Base-by-base conservation (phyloP, 1,140 invertebrate genomes). In the Cecropterus lyciades region DNA sequence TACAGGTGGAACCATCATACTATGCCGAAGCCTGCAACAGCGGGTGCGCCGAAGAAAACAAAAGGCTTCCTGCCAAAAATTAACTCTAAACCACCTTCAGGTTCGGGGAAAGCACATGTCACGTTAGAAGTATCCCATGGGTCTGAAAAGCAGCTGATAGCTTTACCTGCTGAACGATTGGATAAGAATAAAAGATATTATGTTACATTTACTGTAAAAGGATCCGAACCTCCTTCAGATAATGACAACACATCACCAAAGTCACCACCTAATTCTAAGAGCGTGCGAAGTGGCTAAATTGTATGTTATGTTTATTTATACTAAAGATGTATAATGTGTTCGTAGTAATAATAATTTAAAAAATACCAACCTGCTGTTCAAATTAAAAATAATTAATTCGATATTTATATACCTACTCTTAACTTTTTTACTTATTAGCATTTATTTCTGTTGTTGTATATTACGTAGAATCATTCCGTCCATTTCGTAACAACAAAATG, bases 181-280 rank as follows among this genome's bases (percentile, higher is more conserved):
- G 96, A 98, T 84, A 96, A 96, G 79, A 97, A 96, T 79, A 98
- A 97, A 90, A 94, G 96, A 78, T 98, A 98, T 87, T 97, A 96
- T 82, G 97, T 98, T 51, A 97, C 97, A 14, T 97, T 98, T 78
- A 97, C 96, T 10, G 96, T 98, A 11, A 96, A 96, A 84, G 96
- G 96, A 30, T 93, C 92, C 3, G 91, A 93, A 66, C 83, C 86
- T 4, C 79, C 91, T 11, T 93, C 92, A 0, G 92, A 93, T 55
- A 92, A 87, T 67, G 88, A 92, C 52, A 91, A 88, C 45, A 70
- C 76, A 43, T 76, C 82, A 3, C 78, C 82, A 1, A 82, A 70
- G 52, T 74, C 75, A 1, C 70, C 67, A 69, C 68, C n/a, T 84
- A 20, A 49, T 37, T 60, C 57, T 20, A 60, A 60, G 37, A 60